These are phyloP conservation scores for Parnassius mnemosyne DNA, from an alignment of 2,888 invertebrate species.

Conservation along the genomic window DNA sequence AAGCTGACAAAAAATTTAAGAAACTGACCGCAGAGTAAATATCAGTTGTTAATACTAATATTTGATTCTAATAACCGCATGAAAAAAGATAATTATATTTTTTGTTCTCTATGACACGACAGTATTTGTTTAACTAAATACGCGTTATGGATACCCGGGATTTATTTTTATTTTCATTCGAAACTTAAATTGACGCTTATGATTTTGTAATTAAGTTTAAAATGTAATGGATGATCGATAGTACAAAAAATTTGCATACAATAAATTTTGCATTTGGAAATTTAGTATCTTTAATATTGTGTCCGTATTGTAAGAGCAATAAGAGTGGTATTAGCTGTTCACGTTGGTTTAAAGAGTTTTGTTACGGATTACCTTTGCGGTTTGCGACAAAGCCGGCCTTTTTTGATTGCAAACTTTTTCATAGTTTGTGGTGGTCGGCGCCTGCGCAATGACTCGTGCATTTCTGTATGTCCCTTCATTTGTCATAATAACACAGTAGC, in stretches of 20 bases:
- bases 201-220: not conserved
- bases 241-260: slow-evolving; percentile 13
- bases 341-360: not conserved
- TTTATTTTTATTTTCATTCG: not conserved
- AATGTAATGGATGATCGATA: not conserved
- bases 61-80: slow-evolving; percentile 44
- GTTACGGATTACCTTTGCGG: slow-evolving; percentile 30
- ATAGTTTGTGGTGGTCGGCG: slow-evolving; percentile 35
- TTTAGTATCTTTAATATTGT: not conserved
- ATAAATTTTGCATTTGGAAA: not conserved
- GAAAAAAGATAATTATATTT: slow-evolving; percentile 39
- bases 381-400: slow-evolving; percentile 37
- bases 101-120: slow-evolving; percentile 42
- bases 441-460: slow-evolving; percentile 41
- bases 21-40: slow-evolving; percentile 39
- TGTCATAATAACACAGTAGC: slow-evolving; percentile 29
- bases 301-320: not conserved
- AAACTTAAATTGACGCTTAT: not conserved
- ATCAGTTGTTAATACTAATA: slow-evolving; percentile 52
- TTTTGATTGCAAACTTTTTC: slow-evolving; percentile 28
- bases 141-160: slow-evolving; percentile 27
- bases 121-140: slow-evolving; percentile 41
- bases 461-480: slow-evolving; percentile 26
- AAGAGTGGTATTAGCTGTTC: not conserved
- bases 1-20: slow-evolving; percentile 19